Base-by-base conservation (phyloP, 37 sponge, comb jelly and placozoan genomes). In the Spongia lamella region DNA sequence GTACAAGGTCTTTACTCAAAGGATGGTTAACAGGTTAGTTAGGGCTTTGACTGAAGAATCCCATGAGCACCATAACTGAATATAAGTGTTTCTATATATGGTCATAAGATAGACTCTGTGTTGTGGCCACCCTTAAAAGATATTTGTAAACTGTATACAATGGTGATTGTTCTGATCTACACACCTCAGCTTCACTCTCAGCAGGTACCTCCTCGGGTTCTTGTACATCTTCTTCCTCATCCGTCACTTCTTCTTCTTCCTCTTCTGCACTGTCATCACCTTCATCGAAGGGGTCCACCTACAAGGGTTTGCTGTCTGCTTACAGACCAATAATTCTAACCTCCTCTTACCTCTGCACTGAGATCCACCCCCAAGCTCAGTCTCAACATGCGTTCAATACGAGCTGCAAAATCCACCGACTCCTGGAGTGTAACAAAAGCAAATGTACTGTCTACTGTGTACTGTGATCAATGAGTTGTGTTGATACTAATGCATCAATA, bases 371-470 rank as follows among this genome's bases (percentile, higher is more conserved):
- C 85, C 39, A 88, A 57, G 54, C 95, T 94, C 22, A 89, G 75
- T 37, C 90, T 62, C 50, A 97, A 70, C 90, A 97, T 94, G 30
- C 90, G 71, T 70, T 97, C 98, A 70, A 97, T 97, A n/a, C 98
- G 72, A 36, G 67, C 61, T 25, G 92, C 93, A 88, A 97, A 97
- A 2, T 78, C 90, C 4, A 74, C 53, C 4, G 98, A 90, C 80
- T 97, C 92, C 83, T 82, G 52, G 36, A 26, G 25, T 43, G 47
- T 43, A 43, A 43, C 47, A 43, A 43, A 5, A 43, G 5, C 47
- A 68, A 75, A n/a, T n/a, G n/a, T n/a, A n/a, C n/a, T n/a, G n/a
- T n/a, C n/a, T n/a, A n/a, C n/a, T n/a, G n/a, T n/a, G n/a, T n/a
- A n/a, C n/a, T n/a, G n/a, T n/a, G n/a, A n/a, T n/a, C n/a, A n/a